Base-by-base conservation (phyloP, 2,888 invertebrate species). In the Aspidiotus rigidus region DNA sequence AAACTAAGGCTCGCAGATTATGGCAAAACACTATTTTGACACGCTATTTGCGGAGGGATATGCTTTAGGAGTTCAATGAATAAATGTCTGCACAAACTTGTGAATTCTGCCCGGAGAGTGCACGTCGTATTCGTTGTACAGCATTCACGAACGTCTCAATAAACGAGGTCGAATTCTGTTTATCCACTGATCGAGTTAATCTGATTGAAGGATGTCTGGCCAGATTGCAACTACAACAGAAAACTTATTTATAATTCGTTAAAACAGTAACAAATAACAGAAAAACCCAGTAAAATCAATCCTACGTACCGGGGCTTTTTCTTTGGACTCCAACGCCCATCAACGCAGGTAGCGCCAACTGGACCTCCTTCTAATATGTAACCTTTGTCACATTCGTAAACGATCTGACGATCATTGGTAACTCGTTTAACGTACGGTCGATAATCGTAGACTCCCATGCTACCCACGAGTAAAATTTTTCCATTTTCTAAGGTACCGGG, bases 371-470 rank as follows among this genome's bases (percentile, higher is more conserved):
- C 86, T 40, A 96, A 78, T 0, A 91, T 89, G 76, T 89, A 95
- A 0, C 94, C 94, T 75, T 90, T 89, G 74, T 94, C 89, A 76
- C 96, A 97, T 75, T 95, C 94, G 78, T 93, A 97, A 88, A 93
- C 91, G 69, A 95, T 93, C 79, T 94, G 94, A 74, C 93, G 91
- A 77, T 94, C 93, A 77, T 94, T 93, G 1, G 87, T 80, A 74
- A 90, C 90, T 82, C 90, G 93, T 75, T 87, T 86, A 0, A 97
- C 95, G 77, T 97, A 97, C 0, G 92, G 90, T 66, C 94, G 82
- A 77, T 97, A 97, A 77, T 95, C 93, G 77, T 96, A 97, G 54
- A 94, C 82, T 0, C 96, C 96, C 91, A 95, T 95, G 77, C 94
- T 93, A 6, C 95, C 95, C 0, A 95, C 94, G 1, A 95, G 81